These are phyloP conservation scores for Adrianichthys oophorus DNA, from an alignment of 2,797 vertebrate genomes.

Conservation along the genomic window DNA sequence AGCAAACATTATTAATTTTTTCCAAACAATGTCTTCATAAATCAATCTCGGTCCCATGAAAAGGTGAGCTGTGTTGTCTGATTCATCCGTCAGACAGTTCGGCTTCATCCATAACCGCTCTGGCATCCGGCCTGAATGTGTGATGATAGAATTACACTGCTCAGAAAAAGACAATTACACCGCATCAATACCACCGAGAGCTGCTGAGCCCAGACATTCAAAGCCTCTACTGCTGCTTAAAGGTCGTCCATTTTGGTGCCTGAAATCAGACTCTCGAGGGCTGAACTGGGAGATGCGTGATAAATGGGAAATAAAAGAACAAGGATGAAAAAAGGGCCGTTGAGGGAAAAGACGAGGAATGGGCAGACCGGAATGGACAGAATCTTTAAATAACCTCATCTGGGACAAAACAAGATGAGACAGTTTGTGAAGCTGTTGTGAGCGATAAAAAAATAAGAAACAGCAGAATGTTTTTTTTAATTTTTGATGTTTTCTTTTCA, in stretches of 20 bases:
- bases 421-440: neutral
- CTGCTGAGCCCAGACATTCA: constrained; percentile 26
- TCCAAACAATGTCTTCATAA: constrained; percentile 13
- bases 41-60: constrained; percentile 1
- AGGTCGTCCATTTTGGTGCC: constrained; percentile 46
- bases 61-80: neutral
- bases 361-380: neutral
- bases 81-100: constrained; percentile 6
- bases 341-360: neutral
- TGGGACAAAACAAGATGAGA: neutral
- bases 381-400: neutral
- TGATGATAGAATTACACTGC: constrained; percentile 42
- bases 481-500: no score
- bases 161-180: constrained; percentile 47
- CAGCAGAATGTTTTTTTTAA: no score
- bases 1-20: neutral
- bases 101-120: constrained; percentile 29
- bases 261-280: constrained; percentile 50
- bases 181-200: constrained; percentile 31
- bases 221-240: constrained; percentile 10
- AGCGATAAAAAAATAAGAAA: neutral
- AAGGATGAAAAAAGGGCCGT: constrained; percentile 31
- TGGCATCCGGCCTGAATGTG: constrained; percentile 31
- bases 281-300: constrained; percentile 23
- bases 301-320: constrained; percentile 39